These are phyloP conservation scores for Troides aeacus DNA, from an alignment of 2,888 invertebrate species.

Conservation along the genomic window DNA sequence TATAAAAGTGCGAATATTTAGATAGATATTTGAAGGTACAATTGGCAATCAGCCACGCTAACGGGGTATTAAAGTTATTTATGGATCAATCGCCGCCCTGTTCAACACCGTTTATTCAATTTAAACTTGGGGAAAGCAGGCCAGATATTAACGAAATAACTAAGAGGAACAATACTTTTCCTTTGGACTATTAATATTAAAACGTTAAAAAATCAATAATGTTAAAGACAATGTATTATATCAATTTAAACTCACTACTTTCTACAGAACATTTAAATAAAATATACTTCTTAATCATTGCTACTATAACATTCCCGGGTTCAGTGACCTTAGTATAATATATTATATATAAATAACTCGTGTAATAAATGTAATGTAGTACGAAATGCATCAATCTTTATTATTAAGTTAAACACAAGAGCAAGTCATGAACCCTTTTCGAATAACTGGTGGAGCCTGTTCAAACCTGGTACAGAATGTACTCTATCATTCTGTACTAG, in stretches of 20 bases:
- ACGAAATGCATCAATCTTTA: neutral
- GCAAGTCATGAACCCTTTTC: constrained; percentile 2
- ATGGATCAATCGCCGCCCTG: constrained; percentile 29
- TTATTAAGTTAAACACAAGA: neutral
- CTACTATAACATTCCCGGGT: neutral
- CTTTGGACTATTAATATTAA: neutral
- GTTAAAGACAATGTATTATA: too few species aligned
- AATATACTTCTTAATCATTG: too few species aligned
- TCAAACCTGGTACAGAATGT: too few species aligned
- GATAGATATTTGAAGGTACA: constrained; percentile 28
- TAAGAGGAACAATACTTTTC: neutral
- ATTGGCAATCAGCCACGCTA: constrained; percentile 27
- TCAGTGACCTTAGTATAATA: neutral
- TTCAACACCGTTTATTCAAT: constrained; percentile 26
- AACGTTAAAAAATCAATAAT: neutral
- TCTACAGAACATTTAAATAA: too few species aligned
- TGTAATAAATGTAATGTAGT: neutral
- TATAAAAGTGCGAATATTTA: constrained; percentile 14
- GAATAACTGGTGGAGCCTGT: constrained; percentile 4
- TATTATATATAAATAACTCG: neutral
- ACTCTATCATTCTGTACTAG: neutral
- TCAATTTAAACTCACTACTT: too few species aligned
- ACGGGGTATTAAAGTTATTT: constrained; percentile 29
- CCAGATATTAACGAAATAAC: neutral
- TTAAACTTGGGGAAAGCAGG: constrained; percentile 10